Conservation (phyloP, 2,888 invertebrate species). For the Meandrusa payeni region DNA sequence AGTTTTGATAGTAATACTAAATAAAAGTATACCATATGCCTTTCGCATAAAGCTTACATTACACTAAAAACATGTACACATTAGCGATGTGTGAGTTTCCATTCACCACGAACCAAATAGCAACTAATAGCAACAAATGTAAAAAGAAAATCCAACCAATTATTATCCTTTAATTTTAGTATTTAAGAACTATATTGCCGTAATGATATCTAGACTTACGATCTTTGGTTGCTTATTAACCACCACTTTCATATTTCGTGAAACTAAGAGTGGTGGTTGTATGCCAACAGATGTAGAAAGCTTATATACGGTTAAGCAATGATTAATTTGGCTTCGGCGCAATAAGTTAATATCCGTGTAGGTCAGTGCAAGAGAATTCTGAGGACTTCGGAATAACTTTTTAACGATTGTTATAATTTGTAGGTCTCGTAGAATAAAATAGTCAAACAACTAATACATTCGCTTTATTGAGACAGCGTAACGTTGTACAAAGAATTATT, state of each 20-base stretch:
- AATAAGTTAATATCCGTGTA: slow-evolving; percentile 6
- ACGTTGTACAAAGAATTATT: too few relatives aligned
- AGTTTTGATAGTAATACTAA: slow-evolving; percentile 10
- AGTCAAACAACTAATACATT: too few relatives aligned
- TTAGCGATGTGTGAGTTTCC: slow-evolving; percentile 31
- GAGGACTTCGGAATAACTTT: too few relatives aligned
- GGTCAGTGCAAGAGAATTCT: too few relatives aligned
- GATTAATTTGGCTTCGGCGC: neutral
- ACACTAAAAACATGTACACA: neutral
- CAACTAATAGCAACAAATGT: neutral
- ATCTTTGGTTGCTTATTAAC: slow-evolving; percentile 13
- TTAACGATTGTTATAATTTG: too few relatives aligned
- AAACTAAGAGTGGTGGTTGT: slow-evolving; percentile 35
- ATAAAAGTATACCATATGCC: slow-evolving; percentile 9
- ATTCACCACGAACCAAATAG: slow-evolving; percentile 28
- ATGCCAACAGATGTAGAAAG: slow-evolving; percentile 32
- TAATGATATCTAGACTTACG: slow-evolving; percentile 3
- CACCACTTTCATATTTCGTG: slow-evolving; percentile 42
- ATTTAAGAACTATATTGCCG: neutral
- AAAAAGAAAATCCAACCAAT: neutral
- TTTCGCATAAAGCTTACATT: neutral
- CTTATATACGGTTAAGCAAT: slow-evolving; percentile 20
- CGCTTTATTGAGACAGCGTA: too few relatives aligned
- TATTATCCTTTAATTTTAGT: neutral
- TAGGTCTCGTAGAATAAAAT: too few relatives aligned